Conservation (phyloP, 2,888 invertebrate species). For the Griposia aprilina region DNA sequence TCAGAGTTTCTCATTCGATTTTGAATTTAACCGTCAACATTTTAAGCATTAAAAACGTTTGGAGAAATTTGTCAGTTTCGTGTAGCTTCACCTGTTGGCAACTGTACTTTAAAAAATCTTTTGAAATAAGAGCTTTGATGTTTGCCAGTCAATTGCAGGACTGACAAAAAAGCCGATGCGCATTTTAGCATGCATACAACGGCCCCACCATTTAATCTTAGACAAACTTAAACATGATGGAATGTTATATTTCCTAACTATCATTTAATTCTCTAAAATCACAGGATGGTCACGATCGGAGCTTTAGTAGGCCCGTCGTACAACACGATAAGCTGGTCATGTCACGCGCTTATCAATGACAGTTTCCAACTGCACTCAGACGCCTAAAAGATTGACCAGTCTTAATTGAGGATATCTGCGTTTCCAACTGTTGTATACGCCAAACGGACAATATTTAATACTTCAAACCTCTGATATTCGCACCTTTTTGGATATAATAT, state of each 20-base stretch:
- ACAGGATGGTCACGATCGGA: background rate
- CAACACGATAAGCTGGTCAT: background rate
- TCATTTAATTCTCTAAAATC: background rate
- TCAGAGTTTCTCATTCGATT: no score
- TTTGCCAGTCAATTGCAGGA: background rate
- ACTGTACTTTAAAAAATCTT: background rate
- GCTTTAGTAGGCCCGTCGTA: background rate
- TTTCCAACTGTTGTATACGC: background rate
- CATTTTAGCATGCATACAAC: background rate
- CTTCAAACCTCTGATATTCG: background rate
- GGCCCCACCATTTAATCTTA: background rate
- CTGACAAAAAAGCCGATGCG: background rate
- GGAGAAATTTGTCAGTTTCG: no score
- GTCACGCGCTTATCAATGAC: background rate
- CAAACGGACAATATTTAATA: background rate
- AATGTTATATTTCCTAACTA: background rate
- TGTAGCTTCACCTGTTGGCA: no score
- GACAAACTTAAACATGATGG: background rate
- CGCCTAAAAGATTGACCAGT: background rate
- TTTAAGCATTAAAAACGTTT: no score
- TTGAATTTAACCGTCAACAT: no score
- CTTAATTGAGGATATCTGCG: background rate
- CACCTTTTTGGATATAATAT: background rate
- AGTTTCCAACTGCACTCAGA: background rate
- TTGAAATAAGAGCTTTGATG: background rate